Evolutionary conservation across 2,113 vertebrate genomes (phyloP).

Genomic region (Marmota monax): DNA sequence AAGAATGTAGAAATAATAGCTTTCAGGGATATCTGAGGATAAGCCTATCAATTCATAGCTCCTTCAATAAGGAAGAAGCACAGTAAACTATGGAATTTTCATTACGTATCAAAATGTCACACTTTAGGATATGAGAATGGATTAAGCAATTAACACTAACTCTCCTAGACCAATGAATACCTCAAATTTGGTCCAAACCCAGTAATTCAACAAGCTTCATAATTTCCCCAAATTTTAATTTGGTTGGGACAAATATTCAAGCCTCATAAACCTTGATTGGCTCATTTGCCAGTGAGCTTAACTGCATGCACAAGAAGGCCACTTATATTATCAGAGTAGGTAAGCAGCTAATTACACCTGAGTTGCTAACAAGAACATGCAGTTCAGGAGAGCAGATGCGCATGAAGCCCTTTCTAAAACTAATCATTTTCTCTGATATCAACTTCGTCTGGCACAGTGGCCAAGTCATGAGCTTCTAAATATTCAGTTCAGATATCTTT

Average conservation of each 20-base stretch:
- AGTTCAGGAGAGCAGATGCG: not conserved
- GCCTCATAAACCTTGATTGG: constrained; percentile 53
- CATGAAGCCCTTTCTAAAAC: not conserved
- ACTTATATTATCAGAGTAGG: not conserved
- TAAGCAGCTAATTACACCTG: constrained; percentile 14
- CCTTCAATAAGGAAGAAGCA: not conserved
- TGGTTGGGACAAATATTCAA: constrained; percentile 35
- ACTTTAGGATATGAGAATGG: not conserved
- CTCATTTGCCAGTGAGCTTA: constrained; percentile 53
- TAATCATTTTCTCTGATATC: not conserved
- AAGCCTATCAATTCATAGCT: not conserved
- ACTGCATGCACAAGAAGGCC: constrained; percentile 43
- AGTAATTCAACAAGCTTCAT: not conserved
- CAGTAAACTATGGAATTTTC: not conserved
- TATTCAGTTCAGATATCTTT: not conserved
- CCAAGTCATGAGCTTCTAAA: not conserved
- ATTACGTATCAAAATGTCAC: constrained; percentile 6
- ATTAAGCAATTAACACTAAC: constrained; percentile 44
- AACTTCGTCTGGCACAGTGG: accelerated
- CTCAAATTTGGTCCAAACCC: constrained; percentile 1
- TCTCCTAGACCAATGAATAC: not conserved
- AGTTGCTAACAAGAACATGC: not conserved
- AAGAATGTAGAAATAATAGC: not conserved
- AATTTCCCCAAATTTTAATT: constrained; percentile 53
- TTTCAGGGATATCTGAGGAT: too few relatives aligned